These are phyloP conservation scores for Fistularia commersonii DNA, from an alignment of 2,797 vertebrate species.

Conservation along the genomic window DNA sequence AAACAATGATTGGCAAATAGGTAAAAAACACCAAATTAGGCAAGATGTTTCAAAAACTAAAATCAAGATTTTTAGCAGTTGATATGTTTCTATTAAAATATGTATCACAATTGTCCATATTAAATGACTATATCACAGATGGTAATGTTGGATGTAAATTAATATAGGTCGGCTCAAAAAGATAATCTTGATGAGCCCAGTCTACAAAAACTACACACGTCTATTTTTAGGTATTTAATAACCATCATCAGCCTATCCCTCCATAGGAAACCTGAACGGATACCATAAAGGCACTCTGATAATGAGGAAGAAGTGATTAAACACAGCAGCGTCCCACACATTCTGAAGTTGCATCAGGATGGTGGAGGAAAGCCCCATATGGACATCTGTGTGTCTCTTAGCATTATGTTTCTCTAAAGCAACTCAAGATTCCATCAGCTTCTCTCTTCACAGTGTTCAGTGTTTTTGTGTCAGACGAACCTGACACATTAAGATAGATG, in stretches of 20 bases:
- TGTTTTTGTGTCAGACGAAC: constrained; percentile 8
- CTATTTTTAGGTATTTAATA: constrained; percentile 45
- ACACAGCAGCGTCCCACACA: constrained; percentile 12
- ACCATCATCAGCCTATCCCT: constrained; percentile 7
- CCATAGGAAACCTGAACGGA: constrained; percentile 15
- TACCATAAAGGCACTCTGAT: constrained; percentile 54
- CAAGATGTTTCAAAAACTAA: too few relatives aligned
- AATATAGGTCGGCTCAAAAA: too few relatives aligned
- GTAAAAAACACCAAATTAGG: too few relatives aligned
- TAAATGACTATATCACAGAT: too few relatives aligned
- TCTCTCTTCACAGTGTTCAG: constrained; percentile 56
- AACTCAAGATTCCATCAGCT: constrained; percentile 9
- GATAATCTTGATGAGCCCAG: constrained; percentile 44
- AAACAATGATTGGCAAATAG: too few relatives aligned
- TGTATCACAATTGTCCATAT: too few relatives aligned
- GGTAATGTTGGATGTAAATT: too few relatives aligned
- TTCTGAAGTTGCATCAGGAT: constrained; percentile 8
- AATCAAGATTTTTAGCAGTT: too few relatives aligned
- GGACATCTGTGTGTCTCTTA: constrained; percentile 31
- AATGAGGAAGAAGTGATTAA: constrained; percentile 23
- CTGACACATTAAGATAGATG: constrained; percentile 22
- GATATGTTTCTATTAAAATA: too few relatives aligned
- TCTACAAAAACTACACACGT: constrained; percentile 38
- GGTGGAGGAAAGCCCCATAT: constrained; percentile 36
- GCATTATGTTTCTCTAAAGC: constrained; percentile 25